These are phyloP conservation scores for Mylabris sibirica DNA, from an alignment of 2,888 invertebrate genomes.

Conservation along the genomic window DNA sequence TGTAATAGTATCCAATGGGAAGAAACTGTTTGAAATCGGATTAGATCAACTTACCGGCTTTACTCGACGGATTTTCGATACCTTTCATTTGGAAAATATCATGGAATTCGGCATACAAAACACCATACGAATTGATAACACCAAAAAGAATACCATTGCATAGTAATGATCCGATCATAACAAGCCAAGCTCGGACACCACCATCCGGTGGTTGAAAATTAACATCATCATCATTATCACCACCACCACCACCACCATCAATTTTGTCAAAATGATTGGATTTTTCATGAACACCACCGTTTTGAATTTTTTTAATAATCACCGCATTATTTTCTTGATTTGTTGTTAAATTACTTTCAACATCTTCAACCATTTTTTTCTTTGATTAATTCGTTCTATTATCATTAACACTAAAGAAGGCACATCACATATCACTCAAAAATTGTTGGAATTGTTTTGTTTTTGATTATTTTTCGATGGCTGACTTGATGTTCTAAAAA, in stretches of 20 bases:
- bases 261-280: constrained; percentile 8
- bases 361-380: constrained; percentile 40
- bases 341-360: constrained; percentile 32
- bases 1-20: no score
- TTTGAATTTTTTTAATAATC: constrained; percentile 24
- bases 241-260: constrained; percentile 11
- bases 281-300: constrained; percentile 14
- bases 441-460: not conserved
- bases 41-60: constrained; percentile 72
- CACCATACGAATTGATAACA: constrained; percentile 87
- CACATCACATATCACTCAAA: not conserved
- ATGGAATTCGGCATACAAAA: constrained; percentile 76
- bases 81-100: constrained; percentile 70
- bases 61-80: constrained; percentile 76
- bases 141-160: constrained; percentile 92
- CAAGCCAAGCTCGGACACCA: constrained; percentile 79
- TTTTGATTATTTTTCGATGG: not conserved
- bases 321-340: constrained; percentile 20
- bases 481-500: not conserved
- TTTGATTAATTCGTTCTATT: not conserved
- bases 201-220: constrained; percentile 73
- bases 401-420: not conserved
- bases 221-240: constrained; percentile 14
- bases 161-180: constrained; percentile 84
- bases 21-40: no score